A percentile compares a stretch with the other conserved stretches of the same genome.
Conservation (phyloP, 2,797 vertebrate genomes). For the Lophius americanus region DNA sequence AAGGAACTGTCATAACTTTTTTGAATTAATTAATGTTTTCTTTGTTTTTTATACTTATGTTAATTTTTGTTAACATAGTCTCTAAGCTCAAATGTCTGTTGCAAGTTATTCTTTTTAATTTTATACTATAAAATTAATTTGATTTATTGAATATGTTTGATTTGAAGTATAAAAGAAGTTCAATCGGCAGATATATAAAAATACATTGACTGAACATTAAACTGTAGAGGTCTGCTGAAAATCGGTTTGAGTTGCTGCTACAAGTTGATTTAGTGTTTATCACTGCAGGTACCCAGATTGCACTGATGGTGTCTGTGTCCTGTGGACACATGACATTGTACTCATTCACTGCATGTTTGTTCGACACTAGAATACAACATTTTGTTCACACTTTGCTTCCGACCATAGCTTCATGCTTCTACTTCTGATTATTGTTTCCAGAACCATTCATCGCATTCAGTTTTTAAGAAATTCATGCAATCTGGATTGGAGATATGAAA, state of each 20-base stretch:
- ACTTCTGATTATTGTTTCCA: slow-evolving; percentile 68
- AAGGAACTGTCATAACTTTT: slow-evolving; percentile 55
- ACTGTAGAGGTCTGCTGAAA: slow-evolving; percentile 17
- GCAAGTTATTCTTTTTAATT: slow-evolving; percentile 11
- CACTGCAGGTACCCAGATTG: slow-evolving; percentile 74
- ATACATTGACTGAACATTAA: slow-evolving; percentile 13
- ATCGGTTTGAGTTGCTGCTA: slow-evolving; percentile 13
- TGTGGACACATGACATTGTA: slow-evolving; percentile 81
- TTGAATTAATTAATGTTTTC: slow-evolving; percentile 15
- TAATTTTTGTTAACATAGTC: slow-evolving; percentile 44
- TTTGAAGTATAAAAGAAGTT: slow-evolving; percentile 31
- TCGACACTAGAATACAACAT: slow-evolving; percentile 40
- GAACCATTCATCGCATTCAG: slow-evolving; percentile 72
- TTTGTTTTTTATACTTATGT: slow-evolving; percentile 6
- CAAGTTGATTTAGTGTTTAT: slow-evolving; percentile 11
- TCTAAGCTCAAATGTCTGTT: slow-evolving; percentile 33
- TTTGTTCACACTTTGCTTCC: slow-evolving; percentile 60
- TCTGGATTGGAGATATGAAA: slow-evolving; percentile 48
- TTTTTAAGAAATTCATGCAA: slow-evolving; percentile 65
- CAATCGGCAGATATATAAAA: slow-evolving; percentile 26
- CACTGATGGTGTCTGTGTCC: slow-evolving; percentile 83
- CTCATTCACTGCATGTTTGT: slow-evolving; percentile 67
- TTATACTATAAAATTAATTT: slow-evolving; percentile 18
- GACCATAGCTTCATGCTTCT: slow-evolving; percentile 39
- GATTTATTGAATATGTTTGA: slow-evolving; percentile 43